A percentile compares a stretch with the other conserved stretches of the same genome.
Evolutionary conservation across 2,113 vertebrate genomes (phyloP).

Genomic region (Astur gentilis): DNA sequence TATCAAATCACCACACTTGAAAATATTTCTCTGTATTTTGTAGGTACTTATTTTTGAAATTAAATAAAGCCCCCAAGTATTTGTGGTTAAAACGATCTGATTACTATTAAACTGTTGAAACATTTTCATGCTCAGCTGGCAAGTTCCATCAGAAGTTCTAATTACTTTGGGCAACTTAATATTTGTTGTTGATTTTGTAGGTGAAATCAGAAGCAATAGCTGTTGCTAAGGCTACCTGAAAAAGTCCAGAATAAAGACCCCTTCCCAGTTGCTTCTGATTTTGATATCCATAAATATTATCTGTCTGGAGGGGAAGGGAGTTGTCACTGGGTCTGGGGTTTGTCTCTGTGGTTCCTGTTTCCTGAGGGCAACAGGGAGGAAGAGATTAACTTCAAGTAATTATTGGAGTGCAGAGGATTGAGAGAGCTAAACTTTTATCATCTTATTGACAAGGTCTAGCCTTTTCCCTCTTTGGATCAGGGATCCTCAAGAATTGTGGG

Average conservation of each 20-base stretch:
- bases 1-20: neutral
- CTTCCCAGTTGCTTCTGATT: neutral
- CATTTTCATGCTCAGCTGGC: neutral
- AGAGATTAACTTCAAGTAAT: slow-evolving; percentile 1
- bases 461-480: neutral
- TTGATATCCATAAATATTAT: neutral
- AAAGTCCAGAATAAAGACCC: neutral
- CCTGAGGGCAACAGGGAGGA: neutral
- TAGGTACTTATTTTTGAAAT: neutral
- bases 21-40: neutral
- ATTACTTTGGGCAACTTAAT: neutral
- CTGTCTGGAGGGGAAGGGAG: neutral
- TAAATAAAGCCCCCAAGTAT: neutral
- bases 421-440: neutral
- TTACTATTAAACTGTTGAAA: neutral
- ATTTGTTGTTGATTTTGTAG: neutral
- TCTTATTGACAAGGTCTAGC: neutral
- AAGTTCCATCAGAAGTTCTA: neutral
- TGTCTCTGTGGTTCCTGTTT: neutral
- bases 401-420: neutral
- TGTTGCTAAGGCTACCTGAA: neutral
- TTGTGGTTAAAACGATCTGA: neutral
- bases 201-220: neutral
- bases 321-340: neutral
- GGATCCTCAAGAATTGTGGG: neutral